These are phyloP conservation scores for Corythornis madagascariensis DNA, from an alignment of 2,113 vertebrate species.

Conservation along the genomic window DNA sequence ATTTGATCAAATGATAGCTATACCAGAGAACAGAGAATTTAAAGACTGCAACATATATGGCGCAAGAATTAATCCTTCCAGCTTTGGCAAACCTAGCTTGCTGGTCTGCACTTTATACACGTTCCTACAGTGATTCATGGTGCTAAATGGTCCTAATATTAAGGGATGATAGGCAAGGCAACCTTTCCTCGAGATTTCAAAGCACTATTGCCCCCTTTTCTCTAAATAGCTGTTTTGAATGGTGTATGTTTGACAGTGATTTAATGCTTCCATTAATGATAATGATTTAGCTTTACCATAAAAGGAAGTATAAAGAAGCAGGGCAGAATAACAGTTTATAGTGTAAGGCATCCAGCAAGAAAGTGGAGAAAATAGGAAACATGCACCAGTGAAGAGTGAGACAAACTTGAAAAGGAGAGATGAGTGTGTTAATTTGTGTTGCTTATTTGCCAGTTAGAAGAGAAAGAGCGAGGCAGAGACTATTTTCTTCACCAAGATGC, in stretches of 20 bases:
- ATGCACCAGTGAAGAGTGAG: accelerated
- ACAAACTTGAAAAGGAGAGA: accelerated
- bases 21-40: not conserved
- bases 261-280: not conserved
- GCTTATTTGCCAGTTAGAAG: no score
- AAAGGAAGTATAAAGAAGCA: not conserved
- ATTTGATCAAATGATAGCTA: not conserved
- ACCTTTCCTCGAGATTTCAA: not conserved
- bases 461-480: no score
- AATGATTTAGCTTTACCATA: not conserved
- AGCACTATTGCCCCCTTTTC: not conserved
- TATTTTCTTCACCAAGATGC: no score
- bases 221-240: not conserved
- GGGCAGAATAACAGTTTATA: not conserved
- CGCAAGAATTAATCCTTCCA: not conserved
- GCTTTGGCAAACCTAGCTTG: not conserved
- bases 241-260: not conserved
- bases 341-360: not conserved
- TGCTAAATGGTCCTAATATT: accelerated
- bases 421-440: not conserved
- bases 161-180: not conserved
- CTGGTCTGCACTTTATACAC: not conserved
- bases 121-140: not conserved
- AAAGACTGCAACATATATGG: not conserved
- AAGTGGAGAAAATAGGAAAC: not conserved